phyloP scores from a whole-genome alignment of 2,797 vertebrate genomes.

The Platyrinchus mystaceus region DNA sequence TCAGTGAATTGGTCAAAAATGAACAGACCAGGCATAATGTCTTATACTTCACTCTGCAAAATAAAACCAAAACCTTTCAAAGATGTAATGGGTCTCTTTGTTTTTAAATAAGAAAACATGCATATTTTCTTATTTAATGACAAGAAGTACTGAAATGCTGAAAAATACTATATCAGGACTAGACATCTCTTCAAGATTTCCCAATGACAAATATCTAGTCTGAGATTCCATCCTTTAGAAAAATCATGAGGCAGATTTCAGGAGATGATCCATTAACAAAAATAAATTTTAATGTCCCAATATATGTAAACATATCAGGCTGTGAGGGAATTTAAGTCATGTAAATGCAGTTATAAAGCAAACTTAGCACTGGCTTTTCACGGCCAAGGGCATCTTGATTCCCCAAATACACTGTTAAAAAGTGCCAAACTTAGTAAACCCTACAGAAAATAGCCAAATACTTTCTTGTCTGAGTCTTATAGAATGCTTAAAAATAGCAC shows the following conservation, averaged over 20 bases:
- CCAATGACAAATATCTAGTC: background rate
- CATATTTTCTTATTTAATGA: background rate
- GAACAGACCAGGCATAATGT: background rate
- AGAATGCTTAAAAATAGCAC: constrained; percentile 39
- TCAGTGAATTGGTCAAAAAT: background rate
- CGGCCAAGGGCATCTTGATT: constrained; percentile 36
- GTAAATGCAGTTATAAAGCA: constrained; percentile 24
- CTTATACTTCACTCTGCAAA: background rate
- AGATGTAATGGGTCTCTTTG: background rate
- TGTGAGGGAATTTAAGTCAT: constrained; percentile 20
- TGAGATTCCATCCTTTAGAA: background rate
- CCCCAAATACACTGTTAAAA: constrained; percentile 18
- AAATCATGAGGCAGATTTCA: background rate
- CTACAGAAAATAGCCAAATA: background rate
- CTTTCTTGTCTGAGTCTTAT: background rate
- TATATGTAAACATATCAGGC: background rate
- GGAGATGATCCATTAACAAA: background rate
- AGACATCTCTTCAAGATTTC: background rate
- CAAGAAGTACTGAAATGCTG: background rate
- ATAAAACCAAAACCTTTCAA: background rate
- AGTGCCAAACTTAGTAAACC: constrained; percentile 21
- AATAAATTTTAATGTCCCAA: background rate
- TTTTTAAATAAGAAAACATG: background rate
- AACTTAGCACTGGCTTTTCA: constrained; percentile 31
- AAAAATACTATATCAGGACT: background rate